A percentile compares a stretch with the other conserved stretches of the same genome.
phyloP scores from a whole-genome alignment of 2,888 invertebrate genomes.

The Linnaemya tessellans region DNA sequence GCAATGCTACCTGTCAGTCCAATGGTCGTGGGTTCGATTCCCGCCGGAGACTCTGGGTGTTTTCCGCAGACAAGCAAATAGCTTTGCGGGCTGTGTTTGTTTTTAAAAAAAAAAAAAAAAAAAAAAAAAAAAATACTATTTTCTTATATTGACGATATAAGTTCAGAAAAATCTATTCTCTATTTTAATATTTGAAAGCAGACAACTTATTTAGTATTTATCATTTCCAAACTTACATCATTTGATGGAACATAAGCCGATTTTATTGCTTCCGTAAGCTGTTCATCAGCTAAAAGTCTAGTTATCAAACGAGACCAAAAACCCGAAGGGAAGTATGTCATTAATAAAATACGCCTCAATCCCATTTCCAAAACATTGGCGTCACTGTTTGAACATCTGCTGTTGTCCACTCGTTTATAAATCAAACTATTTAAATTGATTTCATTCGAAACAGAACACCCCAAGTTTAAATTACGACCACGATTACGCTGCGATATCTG shows the following conservation, averaged over 20 bases:
- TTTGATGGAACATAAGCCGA: slow-evolving; percentile 88
- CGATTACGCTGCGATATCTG: slow-evolving; percentile 80
- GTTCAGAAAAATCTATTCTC: too few species aligned
- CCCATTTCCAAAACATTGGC: slow-evolving; percentile 74
- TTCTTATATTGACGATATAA: too few species aligned
- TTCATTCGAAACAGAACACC: slow-evolving; percentile 81
- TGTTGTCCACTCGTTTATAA: slow-evolving; percentile 75
- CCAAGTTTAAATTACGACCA: slow-evolving; percentile 78
- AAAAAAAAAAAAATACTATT: too few species aligned
- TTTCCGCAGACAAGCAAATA: too few species aligned
- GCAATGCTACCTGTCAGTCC: too few species aligned
- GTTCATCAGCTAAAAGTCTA: slow-evolving; percentile 94
- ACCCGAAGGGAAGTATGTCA: slow-evolving; percentile 99
- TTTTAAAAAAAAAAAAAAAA: too few species aligned
- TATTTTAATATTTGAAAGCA: too few species aligned
- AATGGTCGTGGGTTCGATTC: too few species aligned
- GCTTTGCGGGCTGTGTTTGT: too few species aligned
- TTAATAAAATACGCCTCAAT: slow-evolving; percentile 89
- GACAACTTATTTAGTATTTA: too few species aligned
- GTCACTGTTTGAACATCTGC: slow-evolving; percentile 63
- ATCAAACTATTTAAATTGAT: slow-evolving; percentile 80
- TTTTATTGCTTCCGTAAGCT: slow-evolving; percentile 90
- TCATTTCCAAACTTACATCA: slow-evolving; percentile 84
- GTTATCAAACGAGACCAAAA: slow-evolving; percentile 98
- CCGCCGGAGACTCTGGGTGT: too few species aligned